A percentile compares a stretch with the other conserved stretches of the same genome.
phyloP scores from a whole-genome alignment of 2,113 vertebrate species.

The Campylomormyrus numenius region DNA sequence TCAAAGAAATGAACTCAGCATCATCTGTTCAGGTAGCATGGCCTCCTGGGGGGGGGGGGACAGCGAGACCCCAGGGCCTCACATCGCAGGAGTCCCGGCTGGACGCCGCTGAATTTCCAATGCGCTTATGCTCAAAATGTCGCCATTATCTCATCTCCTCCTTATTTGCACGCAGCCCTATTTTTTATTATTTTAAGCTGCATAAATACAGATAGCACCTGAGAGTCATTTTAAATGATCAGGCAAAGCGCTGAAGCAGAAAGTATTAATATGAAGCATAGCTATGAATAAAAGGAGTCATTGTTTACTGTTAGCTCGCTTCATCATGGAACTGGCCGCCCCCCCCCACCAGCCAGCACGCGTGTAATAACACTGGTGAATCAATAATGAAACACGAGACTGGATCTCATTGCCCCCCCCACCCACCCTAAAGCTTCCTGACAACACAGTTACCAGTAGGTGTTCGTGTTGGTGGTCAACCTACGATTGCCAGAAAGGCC shows the following conservation, averaged over 20 bases:
- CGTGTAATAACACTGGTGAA: neutral
- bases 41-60: neutral
- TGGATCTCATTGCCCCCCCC: neutral
- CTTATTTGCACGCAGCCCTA: neutral
- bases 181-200: too few relatives aligned
- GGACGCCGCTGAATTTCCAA: neutral
- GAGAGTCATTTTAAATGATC: neutral
- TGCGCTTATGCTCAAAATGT: neutral
- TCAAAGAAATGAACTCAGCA: neutral
- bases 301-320: neutral
- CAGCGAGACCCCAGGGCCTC: neutral
- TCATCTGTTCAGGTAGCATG: neutral
- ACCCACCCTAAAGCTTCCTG: neutral
- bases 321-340: neutral
- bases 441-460: neutral
- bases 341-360: neutral
- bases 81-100: neutral
- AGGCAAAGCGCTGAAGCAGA: neutral
- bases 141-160: neutral
- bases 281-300: neutral
- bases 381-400: neutral
- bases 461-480: neutral
- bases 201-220: neutral
- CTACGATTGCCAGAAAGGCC: neutral
- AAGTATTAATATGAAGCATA: neutral